phyloP scores from a whole-genome alignment of 2,888 invertebrate species.

The Limnephilus auricula region DNA sequence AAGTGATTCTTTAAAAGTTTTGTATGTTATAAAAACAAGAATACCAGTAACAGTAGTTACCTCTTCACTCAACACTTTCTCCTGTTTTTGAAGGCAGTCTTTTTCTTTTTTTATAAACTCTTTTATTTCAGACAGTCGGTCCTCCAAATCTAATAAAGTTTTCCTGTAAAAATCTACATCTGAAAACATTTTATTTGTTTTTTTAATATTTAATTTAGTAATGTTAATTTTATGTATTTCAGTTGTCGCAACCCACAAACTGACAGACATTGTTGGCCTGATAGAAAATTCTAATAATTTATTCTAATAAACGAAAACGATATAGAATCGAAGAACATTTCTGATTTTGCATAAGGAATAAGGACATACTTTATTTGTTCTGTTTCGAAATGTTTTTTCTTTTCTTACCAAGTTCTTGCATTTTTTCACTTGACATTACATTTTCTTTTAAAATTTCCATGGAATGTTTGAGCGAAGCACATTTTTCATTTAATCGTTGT shows the following conservation, averaged over 20 bases:
- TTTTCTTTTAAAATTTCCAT: constrained; percentile 46
- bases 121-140: constrained; percentile 50
- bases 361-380: neutral
- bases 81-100: constrained; percentile 49
- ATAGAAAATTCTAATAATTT: neutral
- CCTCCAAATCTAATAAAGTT: constrained; percentile 49
- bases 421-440: constrained; percentile 53
- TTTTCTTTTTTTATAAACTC: constrained; percentile 48
- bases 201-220: neutral
- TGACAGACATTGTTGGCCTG: neutral
- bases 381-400: neutral
- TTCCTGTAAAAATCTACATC: constrained; percentile 58
- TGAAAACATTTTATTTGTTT: constrained; percentile 42
- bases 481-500: constrained; percentile 17
- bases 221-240: neutral
- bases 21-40: neutral
- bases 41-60: constrained; percentile 28
- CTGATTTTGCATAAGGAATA: neutral
- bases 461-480: constrained; percentile 39
- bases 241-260: neutral
- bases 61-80: constrained; percentile 53
- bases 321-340: neutral
- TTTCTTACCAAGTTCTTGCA: constrained; percentile 56
- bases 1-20: neutral
- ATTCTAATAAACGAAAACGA: neutral